A percentile compares a stretch with the other conserved stretches of the same genome.
Conservation (phyloP, 2,113 vertebrate species). For the Cololabis saira region DNA sequence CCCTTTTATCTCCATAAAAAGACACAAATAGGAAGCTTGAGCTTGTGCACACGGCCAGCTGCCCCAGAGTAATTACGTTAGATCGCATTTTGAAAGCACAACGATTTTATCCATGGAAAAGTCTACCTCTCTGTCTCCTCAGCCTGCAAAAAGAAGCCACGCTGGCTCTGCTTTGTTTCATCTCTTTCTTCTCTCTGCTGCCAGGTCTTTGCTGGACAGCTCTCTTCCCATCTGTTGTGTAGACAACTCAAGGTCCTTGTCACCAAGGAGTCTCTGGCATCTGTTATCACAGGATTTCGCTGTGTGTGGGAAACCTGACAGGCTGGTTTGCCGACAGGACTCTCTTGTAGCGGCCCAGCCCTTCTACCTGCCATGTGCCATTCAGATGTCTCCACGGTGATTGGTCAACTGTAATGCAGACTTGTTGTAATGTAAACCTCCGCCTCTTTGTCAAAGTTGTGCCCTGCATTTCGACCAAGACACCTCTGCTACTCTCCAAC, state of each 20-base stretch:
- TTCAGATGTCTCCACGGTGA: conserved; percentile 26
- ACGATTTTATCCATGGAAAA: conserved; percentile 56
- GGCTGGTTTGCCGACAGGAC: conserved; percentile 72
- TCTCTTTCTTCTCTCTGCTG: background rate
- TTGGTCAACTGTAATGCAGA: conserved; percentile 24
- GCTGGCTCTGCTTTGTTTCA: conserved; percentile 6
- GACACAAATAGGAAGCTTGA: conserved; percentile 52
- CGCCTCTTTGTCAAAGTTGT: background rate
- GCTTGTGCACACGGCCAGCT: conserved; percentile 54
- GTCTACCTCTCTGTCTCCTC: conserved; percentile 24
- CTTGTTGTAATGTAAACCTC: conserved; percentile 29
- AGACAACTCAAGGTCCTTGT: conserved; percentile 52
- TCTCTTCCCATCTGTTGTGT: conserved; percentile 15
- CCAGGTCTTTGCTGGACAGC: conserved; percentile 13
- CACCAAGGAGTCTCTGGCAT: conserved; percentile 39
- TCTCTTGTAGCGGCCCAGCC: conserved; percentile 25
- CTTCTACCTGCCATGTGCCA: conserved; percentile 50
- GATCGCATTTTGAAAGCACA: conserved; percentile 46
- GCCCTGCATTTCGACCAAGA: conserved; percentile 33
- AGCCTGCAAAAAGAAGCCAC: background rate
- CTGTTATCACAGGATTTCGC: conserved; percentile 68
- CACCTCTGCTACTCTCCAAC: conserved; percentile 31
- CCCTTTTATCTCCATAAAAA: conserved; percentile 49
- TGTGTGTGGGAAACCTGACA: conserved; percentile 73
- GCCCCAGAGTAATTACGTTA: conserved; percentile 55